Evolutionary conservation across 2,888 invertebrate genomes (phyloP), one percentile per base, ranked within the genome.

Genomic region (Hirudinaria manillensis): DNA sequence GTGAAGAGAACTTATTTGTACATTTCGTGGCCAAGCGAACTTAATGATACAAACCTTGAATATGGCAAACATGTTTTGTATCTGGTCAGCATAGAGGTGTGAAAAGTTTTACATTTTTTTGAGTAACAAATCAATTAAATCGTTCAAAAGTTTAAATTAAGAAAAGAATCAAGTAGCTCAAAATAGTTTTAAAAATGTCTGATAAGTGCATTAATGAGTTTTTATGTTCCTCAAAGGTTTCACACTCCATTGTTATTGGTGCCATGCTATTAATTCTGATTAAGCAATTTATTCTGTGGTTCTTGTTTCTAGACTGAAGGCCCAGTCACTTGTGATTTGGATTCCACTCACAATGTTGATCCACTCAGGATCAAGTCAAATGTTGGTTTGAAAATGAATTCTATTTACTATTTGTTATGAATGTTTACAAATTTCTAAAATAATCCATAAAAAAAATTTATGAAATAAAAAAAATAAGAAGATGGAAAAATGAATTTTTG

Each of bases 1-100:
- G 72, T 72, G 53, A 27, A 29, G 29, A 53, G 53, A 45, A 68
- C 29, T 3, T 36, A 27, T 13, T 34, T 75, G 27, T 24, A 36
- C n/a, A 36, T 56, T n/a, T 67, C 32, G 6, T 68, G 68, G 61
- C 73, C 73, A 36, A 32, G 34, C 7, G 65, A 73, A 65, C 34
- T 73, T n/a, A 34, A 32, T 51, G 24, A 55, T 16, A 29, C 51
- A 10, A 29, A 55, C 24, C 45, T 24, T 27, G n/a, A 36, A 24
- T 51, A 72, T 13, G 53, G 29, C 45, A 73, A 73, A 65, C 61
- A 73, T 27, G 24, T 73, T n/a, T 36, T 73, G 3, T 73, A 73
- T 73, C 73, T 73, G 32, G 27, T 72, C 16, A 55, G 55, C 29
- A 10, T 70, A 21, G 36, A 70, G 34, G 70, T 70, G n/a, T 7